Conservation (phyloP, 2,113 vertebrate species). For the Petrocephalus microphthalmus region DNA sequence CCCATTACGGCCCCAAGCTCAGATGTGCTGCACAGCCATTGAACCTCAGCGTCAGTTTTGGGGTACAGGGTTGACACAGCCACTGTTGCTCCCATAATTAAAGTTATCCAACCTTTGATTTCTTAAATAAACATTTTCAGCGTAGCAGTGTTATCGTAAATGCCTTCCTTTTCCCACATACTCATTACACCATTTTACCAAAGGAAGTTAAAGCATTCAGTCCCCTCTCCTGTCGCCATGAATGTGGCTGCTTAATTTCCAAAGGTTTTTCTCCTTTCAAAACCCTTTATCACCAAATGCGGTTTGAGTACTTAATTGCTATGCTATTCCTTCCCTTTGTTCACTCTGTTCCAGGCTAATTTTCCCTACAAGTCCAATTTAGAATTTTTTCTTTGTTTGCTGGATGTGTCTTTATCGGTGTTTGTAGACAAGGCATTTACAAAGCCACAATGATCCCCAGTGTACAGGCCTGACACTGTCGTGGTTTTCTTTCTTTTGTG, state of each 20-base stretch:
- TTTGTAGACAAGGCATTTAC: constrained; percentile 1
- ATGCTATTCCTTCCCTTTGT: not conserved
- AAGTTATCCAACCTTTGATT: not conserved
- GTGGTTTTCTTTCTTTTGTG: not conserved
- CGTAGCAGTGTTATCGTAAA: not conserved
- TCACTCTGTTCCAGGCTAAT: not conserved
- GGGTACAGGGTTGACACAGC: not conserved
- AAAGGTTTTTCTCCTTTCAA: not conserved
- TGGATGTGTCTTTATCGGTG: not conserved
- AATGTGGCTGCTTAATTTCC: not conserved
- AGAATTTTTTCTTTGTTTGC: not conserved
- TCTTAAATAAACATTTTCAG: not conserved
- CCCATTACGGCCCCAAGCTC: not conserved
- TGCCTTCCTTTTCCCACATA: not conserved
- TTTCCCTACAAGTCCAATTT: not conserved
- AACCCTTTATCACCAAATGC: not conserved
- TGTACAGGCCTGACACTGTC: not conserved
- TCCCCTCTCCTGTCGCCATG: not conserved
- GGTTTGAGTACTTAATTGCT: not conserved
- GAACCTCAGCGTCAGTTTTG: not conserved
- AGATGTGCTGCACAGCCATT: not conserved
- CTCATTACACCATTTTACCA: constrained; percentile 6
- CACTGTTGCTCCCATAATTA: not conserved
- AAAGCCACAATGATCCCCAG: not conserved
- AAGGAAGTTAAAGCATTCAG: not conserved